These are phyloP conservation scores for Aromia moschata DNA, from an alignment of 2,888 invertebrate genomes.

Conservation along the genomic window DNA sequence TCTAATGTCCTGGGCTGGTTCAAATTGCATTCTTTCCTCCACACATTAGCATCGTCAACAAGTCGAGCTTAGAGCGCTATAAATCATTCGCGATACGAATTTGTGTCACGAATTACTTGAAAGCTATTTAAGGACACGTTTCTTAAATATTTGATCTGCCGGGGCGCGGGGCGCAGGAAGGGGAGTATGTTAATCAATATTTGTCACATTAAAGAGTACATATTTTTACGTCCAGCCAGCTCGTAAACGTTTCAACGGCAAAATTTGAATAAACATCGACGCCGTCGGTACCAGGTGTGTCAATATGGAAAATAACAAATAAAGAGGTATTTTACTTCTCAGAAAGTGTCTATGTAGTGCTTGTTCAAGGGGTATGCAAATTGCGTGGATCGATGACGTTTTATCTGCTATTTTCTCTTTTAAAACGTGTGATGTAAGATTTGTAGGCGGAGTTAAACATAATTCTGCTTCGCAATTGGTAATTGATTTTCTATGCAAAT, in stretches of 20 bases:
- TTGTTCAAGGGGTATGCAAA: constrained; percentile 8
- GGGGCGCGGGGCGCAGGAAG: neutral
- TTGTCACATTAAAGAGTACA: constrained; percentile 10
- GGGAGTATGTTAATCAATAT: constrained; percentile 17
- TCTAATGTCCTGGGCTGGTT: constrained; percentile 11
- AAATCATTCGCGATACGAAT: neutral
- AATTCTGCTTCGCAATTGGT: no score
- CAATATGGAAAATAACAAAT: constrained; percentile 24
- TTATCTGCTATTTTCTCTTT: neutral
- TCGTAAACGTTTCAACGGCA: constrained; percentile 9
- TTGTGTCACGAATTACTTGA: neutral
- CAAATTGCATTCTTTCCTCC: neutral
- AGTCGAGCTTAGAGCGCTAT: neutral
- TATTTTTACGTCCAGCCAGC: constrained; percentile 5
- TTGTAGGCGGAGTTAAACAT: no score
- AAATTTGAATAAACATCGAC: constrained; percentile 23
- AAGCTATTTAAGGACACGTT: constrained; percentile 10
- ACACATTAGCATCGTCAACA: neutral
- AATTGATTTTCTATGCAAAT: no score
- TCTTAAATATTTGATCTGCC: constrained; percentile 23
- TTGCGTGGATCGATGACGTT: neutral
- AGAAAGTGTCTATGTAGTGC: neutral
- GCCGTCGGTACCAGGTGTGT: constrained; percentile 25
- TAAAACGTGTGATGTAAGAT: no score
- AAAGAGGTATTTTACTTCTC: constrained; percentile 15